phyloP scores from a whole-genome alignment of 2,797 vertebrate genomes.

The Phrynocephalus forsythii region DNA sequence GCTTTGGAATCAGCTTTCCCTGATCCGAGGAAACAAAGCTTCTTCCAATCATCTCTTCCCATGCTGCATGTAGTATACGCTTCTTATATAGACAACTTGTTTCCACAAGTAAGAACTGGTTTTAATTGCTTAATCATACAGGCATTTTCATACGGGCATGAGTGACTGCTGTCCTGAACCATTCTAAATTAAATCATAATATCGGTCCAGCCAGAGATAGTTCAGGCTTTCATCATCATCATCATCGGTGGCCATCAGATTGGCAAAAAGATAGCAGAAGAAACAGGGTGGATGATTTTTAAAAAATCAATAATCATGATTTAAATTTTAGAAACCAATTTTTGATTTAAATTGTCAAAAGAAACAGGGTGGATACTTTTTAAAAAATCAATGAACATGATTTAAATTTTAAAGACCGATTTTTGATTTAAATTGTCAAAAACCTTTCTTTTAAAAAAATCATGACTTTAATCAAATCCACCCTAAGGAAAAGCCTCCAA shows the following conservation, averaged over 20 bases:
- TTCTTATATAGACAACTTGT: not conserved
- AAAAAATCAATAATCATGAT: no score
- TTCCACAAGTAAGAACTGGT: not conserved
- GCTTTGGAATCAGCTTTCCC: constrained; percentile 22
- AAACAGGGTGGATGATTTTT: no score
- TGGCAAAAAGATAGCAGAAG: not conserved
- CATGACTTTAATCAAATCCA: no score
- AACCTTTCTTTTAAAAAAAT: no score
- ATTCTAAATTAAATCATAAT: not conserved
- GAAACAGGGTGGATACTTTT: no score
- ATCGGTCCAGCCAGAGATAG: not conserved
- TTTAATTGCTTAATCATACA: not conserved
- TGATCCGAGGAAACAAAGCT: constrained; percentile 44
- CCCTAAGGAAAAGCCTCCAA: not conserved
- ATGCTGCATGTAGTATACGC: not conserved
- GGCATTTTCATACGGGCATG: constrained; percentile 5
- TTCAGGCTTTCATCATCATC: not conserved
- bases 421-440: no score
- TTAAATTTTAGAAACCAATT: no score
- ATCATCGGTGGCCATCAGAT: not conserved
- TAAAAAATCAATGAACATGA: no score
- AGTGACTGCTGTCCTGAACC: not conserved
- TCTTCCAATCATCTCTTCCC: fast-evolving
- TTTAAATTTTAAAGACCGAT: no score
- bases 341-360: no score